These are phyloP conservation scores for Anableps anableps DNA, from an alignment of 2,797 vertebrate genomes.

Conservation along the genomic window DNA sequence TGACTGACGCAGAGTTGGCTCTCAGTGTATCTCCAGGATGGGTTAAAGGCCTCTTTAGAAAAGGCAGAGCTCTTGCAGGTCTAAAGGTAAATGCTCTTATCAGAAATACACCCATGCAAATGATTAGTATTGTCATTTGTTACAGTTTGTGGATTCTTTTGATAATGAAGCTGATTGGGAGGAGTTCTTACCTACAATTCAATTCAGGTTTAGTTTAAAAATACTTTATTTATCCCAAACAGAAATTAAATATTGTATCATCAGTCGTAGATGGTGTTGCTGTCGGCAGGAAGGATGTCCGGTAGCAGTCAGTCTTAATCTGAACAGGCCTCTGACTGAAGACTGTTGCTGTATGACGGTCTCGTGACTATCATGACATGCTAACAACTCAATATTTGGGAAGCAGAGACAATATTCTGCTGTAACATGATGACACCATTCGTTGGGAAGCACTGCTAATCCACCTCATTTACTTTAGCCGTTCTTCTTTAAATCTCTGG, in stretches of 20 bases:
- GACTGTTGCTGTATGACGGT: too few species aligned
- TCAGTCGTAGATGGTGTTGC: too few species aligned
- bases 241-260: background rate
- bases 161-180: background rate
- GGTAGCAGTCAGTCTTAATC: too few species aligned
- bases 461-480: too few species aligned
- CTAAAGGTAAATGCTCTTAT: slow-evolving; percentile 81
- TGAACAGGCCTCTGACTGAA: too few species aligned
- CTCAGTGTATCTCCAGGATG: slow-evolving; percentile 83
- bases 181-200: background rate
- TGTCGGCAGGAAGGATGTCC: too few species aligned
- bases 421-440: too few species aligned
- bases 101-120: background rate
- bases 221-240: background rate
- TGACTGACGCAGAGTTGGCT: slow-evolving; percentile 83
- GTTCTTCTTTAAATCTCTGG: too few species aligned
- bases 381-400: too few species aligned
- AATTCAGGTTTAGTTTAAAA: background rate
- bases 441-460: too few species aligned
- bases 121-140: background rate
- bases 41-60: slow-evolving; percentile 89
- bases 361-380: too few species aligned
- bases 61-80: slow-evolving; percentile 88
- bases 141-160: background rate
- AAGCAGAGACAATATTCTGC: too few species aligned